Evolutionary conservation across 2,797 vertebrate species (phyloP), one percentile per base, ranked within the genome.

Genomic region (Pseudocheirus occidentalis): DNA sequence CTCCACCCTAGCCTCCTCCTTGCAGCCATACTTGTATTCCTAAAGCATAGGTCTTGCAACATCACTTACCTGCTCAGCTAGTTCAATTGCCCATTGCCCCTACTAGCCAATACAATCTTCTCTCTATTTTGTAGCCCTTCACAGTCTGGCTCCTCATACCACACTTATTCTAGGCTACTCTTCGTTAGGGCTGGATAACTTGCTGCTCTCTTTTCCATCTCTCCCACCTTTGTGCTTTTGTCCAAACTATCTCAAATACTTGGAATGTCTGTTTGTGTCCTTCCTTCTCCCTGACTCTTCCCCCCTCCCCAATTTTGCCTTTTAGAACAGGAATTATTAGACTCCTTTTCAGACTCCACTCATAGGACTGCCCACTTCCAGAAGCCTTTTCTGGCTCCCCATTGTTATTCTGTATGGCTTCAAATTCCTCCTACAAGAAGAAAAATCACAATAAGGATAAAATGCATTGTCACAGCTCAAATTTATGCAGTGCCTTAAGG

Each of bases 231-330:
- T 73, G 34, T n/a, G n/a, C 62, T 40, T 73, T 40, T 73, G 14
- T 16, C 62, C 34, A n/a, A n/a, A 34, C 34, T 73, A 34, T 21
- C 62, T 40, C 34, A 73, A 40, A n/a, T 40, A 73, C 34, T 14
- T n/a, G 62, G 14, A 66, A n/a, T 66, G 34, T 66, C 62, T 73
- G 34, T 73, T 34, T 12, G 34, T 62, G 31, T 5, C 31, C 62
- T 4, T 34, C 34, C 4, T 18, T 18, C 0, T 24, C 0, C 18
- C 18, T 21, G 0, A 13, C 14, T 18, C 18, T 0, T 0, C 55
- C 55, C 55, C 55, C 28, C 10, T 5, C 29, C 31, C 5, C 31
- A 16, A n/a, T n/a, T n/a, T n/a, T 73, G 62, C 34, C 34, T n/a
- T 73, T n/a, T 73, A 73, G 34, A 73, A 73, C 40, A 6, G 40